Conservation (phyloP, 2,888 invertebrate species). For the Callyntrura guangdongensis region DNA sequence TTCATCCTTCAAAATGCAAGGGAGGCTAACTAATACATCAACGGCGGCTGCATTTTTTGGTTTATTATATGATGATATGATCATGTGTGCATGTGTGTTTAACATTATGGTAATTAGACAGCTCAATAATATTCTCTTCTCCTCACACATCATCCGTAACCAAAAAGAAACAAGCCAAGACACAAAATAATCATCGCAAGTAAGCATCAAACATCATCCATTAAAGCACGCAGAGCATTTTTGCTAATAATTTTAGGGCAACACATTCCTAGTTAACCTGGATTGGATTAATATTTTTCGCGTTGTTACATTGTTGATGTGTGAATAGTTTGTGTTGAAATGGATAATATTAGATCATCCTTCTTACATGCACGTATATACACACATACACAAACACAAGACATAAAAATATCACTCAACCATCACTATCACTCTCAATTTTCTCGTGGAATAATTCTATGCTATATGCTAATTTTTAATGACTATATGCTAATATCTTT, state of each 20-base stretch:
- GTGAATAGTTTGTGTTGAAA: neutral
- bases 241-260: constrained; percentile 6
- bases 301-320: neutral
- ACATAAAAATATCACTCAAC: too few species aligned
- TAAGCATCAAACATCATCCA: too few species aligned
- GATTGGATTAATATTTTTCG: neutral
- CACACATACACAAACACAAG: too few species aligned
- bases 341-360: constrained; percentile 43
- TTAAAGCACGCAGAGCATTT: neutral
- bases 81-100: neutral
- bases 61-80: neutral
- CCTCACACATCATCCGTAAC: neutral
- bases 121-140: neutral
- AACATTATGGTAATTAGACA: constrained; percentile 17
- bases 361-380: too few species aligned
- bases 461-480: too few species aligned
- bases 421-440: too few species aligned
- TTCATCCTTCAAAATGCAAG: neutral
- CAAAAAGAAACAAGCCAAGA: neutral
- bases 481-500: too few species aligned
- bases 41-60: neutral
- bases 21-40: constrained; percentile 1
- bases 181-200: too few species aligned
- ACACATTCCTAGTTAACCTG: constrained; percentile 37
- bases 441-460: too few species aligned